Conservation (phyloP, 1,140 invertebrate genomes). For the Gonatopus flavifemur region DNA sequence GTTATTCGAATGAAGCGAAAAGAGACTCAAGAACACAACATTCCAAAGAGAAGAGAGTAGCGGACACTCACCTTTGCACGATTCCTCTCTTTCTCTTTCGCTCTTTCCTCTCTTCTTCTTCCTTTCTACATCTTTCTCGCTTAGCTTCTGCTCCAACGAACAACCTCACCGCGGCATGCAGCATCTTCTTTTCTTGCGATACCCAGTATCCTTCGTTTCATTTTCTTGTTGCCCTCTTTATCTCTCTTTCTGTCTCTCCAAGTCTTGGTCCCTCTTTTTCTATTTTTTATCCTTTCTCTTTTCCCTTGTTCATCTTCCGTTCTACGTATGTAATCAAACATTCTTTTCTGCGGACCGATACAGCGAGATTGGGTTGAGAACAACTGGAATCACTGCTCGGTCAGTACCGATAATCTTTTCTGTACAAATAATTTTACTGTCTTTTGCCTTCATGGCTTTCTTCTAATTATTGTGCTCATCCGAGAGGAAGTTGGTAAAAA, state of each 20-base stretch:
- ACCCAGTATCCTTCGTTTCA: constrained; percentile 20
- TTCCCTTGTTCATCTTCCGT: neutral
- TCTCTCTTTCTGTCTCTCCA: constrained; percentile 1
- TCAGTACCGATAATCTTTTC: too few species aligned
- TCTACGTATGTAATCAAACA: constrained; percentile 20
- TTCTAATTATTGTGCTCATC: too few species aligned
- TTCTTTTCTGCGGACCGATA: constrained; percentile 8
- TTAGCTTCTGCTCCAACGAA: constrained; percentile 27
- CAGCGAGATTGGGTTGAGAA: constrained; percentile 1
- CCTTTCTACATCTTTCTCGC: constrained; percentile 3
- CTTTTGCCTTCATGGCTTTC: too few species aligned
- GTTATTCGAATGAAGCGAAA: constrained; percentile 13
- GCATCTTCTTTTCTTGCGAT: too few species aligned
- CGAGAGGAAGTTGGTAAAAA: too few species aligned
- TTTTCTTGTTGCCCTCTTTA: neutral
- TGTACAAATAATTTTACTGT: too few species aligned
- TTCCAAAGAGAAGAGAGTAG: constrained; percentile 24
- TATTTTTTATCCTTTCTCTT: too few species aligned
- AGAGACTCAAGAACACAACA: constrained; percentile 17
- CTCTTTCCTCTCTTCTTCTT: neutral
- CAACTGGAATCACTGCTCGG: too few species aligned
- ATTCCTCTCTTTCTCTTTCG: constrained; percentile 6
- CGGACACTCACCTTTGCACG: constrained; percentile 35
- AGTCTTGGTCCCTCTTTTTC: neutral
- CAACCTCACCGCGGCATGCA: constrained; percentile 22